Evolutionary conservation across 1,140 invertebrate species (phyloP).

Genomic region (Phocides pigmalion): DNA sequence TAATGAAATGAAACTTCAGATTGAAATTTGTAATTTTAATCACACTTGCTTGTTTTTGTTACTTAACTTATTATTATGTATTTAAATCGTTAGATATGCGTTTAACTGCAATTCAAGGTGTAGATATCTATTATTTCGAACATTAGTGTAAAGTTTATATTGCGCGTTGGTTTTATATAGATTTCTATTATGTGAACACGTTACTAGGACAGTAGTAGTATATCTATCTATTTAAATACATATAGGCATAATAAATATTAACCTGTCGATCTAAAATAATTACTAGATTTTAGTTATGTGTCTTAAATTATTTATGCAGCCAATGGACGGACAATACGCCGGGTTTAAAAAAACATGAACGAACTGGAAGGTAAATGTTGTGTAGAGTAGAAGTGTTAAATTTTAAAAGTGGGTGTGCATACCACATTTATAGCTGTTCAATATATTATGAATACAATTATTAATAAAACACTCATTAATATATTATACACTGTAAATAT

Average conservation of each 20-base stretch:
- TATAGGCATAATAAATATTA: background rate
- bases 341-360: conserved; percentile 34
- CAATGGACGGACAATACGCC: conserved; percentile 29
- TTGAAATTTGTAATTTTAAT: too few species aligned
- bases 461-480: too few species aligned
- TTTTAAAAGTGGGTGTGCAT: background rate
- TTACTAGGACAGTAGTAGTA: background rate
- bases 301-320: conserved; percentile 32
- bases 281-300: conserved; percentile 2
- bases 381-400: conserved; percentile 35
- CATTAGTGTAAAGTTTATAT: too few species aligned
- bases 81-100: conserved; percentile 4
- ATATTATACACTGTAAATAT: too few species aligned
- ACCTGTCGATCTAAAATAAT: background rate
- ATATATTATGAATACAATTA: background rate
- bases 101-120: too few species aligned
- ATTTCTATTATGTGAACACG: too few species aligned
- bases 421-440: background rate
- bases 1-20: too few species aligned
- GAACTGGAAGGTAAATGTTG: conserved; percentile 17
- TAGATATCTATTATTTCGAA: too few species aligned
- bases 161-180: too few species aligned
- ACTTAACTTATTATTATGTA: too few species aligned
- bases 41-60: too few species aligned
- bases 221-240: background rate